Base-by-base conservation (phyloP, 2,113 vertebrate genomes). In the Pavo muticus region DNA sequence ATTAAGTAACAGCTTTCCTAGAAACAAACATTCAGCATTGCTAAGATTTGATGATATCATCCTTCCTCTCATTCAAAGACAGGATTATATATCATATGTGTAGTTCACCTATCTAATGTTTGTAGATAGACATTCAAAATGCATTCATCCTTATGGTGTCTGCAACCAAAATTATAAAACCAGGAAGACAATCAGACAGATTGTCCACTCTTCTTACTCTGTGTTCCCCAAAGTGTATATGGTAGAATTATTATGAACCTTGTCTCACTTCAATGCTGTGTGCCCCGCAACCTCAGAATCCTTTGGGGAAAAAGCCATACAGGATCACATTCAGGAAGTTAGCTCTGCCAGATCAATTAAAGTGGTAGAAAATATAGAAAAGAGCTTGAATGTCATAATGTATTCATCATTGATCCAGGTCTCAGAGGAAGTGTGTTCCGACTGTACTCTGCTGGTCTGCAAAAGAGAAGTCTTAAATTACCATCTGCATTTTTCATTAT, bases 1-100 rank as follows among this genome's bases (percentile, higher is more conserved):
- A 95, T 80, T 88, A 92, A 94, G 87, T 57, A 70, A 85, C 59
- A 89, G 50, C 76, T 92, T 94, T 81, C 87, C 70, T 83, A 44
- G 73, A 92, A 94, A 67, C 63, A 94, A 23, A 81, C 74, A 78
- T 72, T 92, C 94, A 88, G 67, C 52, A 86, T 87, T 87, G 39
- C 63, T 88, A 79, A 65, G 37, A 25, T 40, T 39, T 93, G 87
- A 94, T 79, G 54, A 75, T 13, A 84, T 57, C 61, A 37, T 14
- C 32, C 35, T 74, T 20, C n/a, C n/a, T 83, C 64, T 47, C 45
- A 35, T 72, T 87, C 2, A 6, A 86, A 37, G 30, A 48, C 23
- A 4, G 48, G 79, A 15, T 90, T 72, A 91, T 45, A 90, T 76
- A 90, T 37, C 23, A 30, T 18, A 52, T 56, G 14, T 37, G n/a